Evolutionary conservation across 2,888 invertebrate genomes (phyloP), one percentile per base, ranked within the genome.

Genomic region (Lymantria monacha): DNA sequence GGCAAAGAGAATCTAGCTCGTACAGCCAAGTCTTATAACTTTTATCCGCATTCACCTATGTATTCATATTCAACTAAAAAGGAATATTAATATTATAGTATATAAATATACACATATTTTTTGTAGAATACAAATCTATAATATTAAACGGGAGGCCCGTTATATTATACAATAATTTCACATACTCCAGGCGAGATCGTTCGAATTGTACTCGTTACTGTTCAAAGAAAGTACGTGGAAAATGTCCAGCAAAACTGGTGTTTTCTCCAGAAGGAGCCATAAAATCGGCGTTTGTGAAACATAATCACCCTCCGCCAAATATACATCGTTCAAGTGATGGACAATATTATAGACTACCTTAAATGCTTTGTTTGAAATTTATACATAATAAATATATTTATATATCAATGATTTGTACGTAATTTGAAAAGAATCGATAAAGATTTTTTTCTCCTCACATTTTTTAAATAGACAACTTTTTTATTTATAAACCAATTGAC

Each of bases 301-400:
- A 74, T 33, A 65, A 55, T 13, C 74, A 74, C 40, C 55, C 58
- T 1, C 70, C 69, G 1, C 50, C 62, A 36, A 38, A 57, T 10
- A 30, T 60, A 12, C 9, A 42, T 13, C 42, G 30, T 8, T 53
- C 49, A 0, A 9, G 44, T n/a, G 49, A 57, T 38, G 62, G 65
- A 5, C 48, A 30, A 33, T 63, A 51, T 22, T 41, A 11, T 40
- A 49, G 36, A 43, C 0, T 46, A 36, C 11, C n/a, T n/a, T n/a
- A 33, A 11, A 33, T 15, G 11, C 9, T 12, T n/a, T n/a, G n/a
- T n/a, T n/a, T n/a, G n/a, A n/a, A n/a, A 51, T 30, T 30, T 9
- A 40, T 13, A 40, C 40, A 7, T n/a, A n/a, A n/a, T n/a, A n/a
- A n/a, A n/a, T n/a, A n/a, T n/a, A n/a, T n/a, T n/a, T n/a, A n/a